phyloP scores from a whole-genome alignment of 2,888 invertebrate species.

The Drosophila siamana region DNA sequence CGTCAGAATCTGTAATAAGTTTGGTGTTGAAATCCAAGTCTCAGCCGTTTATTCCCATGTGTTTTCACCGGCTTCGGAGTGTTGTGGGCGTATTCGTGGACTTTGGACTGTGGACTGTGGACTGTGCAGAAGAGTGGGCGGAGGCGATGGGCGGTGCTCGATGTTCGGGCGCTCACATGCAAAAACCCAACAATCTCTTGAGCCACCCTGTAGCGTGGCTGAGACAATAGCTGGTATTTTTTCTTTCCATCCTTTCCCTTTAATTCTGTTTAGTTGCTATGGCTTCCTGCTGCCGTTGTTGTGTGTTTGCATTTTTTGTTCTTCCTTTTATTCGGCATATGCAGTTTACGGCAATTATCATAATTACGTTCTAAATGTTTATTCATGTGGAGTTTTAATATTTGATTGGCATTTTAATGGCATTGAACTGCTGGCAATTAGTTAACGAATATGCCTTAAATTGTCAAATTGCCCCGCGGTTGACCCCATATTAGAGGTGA shows the following conservation, averaged over 20 bases:
- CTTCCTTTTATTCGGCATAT: slow-evolving; percentile 23
- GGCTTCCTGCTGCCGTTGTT: slow-evolving; percentile 51
- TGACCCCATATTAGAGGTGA: background rate
- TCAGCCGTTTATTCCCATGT: slow-evolving; percentile 72
- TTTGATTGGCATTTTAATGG: slow-evolving; percentile 54
- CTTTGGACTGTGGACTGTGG: slow-evolving; percentile 4
- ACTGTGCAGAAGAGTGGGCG: slow-evolving; percentile 1
- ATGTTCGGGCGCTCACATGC: slow-evolving; percentile 18
- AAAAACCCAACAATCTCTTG: slow-evolving; percentile 26
- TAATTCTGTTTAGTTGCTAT: slow-evolving; percentile 11
- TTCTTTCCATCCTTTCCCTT: slow-evolving; percentile 1
- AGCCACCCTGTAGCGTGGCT: slow-evolving; percentile 43
- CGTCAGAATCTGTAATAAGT: slow-evolving; percentile 63
- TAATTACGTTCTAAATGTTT: slow-evolving; percentile 42
- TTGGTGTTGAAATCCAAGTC: slow-evolving; percentile 82
- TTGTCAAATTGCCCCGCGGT: background rate
- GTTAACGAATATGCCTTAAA: background rate
- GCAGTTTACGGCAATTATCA: slow-evolving; percentile 51
- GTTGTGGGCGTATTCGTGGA: slow-evolving; percentile 8
- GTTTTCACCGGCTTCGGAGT: slow-evolving; percentile 23
- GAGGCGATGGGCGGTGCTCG: slow-evolving; percentile 33
- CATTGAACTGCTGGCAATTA: slow-evolving; percentile 27
- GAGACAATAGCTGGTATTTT: slow-evolving; percentile 45
- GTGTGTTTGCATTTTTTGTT: slow-evolving; percentile 12
- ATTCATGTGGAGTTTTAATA: slow-evolving; percentile 43